These are phyloP conservation scores for Sturnus vulgaris DNA, from an alignment of 2,113 vertebrate species.

Conservation along the genomic window DNA sequence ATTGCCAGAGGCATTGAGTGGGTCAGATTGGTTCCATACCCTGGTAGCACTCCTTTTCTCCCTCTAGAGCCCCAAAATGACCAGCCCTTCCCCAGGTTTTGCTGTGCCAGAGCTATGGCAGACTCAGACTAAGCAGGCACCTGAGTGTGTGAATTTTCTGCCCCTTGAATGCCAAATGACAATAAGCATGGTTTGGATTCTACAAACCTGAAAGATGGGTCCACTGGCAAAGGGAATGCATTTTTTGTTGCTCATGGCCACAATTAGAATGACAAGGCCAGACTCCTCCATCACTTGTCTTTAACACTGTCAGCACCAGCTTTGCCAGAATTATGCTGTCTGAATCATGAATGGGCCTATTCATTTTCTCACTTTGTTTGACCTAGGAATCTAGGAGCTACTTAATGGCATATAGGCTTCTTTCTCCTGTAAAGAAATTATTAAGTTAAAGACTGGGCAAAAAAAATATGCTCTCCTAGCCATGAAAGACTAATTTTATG, in stretches of 20 bases:
- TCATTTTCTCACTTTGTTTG: slow-evolving; percentile 64
- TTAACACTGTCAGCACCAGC: slow-evolving; percentile 67
- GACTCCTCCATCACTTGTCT: slow-evolving; percentile 63
- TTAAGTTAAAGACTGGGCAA: background rate
- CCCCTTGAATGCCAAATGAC: background rate
- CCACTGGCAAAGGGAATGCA: slow-evolving; percentile 3
- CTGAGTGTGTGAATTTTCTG: background rate
- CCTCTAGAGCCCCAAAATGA: background rate
- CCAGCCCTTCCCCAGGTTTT: background rate
- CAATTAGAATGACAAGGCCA: slow-evolving; percentile 71
- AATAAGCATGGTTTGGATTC: background rate
- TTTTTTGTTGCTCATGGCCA: slow-evolving; percentile 64
- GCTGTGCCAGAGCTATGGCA: background rate
- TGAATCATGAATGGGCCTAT: slow-evolving; percentile 68
- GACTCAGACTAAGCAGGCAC: background rate
- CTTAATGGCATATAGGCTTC: slow-evolving; percentile 8
- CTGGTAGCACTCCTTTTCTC: background rate
- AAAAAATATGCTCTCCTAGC: background rate
- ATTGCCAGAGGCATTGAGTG: background rate
- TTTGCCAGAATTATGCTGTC: slow-evolving; percentile 69
- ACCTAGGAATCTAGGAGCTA: slow-evolving; percentile 9
- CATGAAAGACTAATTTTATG: slow-evolving; percentile 47
- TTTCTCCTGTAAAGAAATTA: slow-evolving; percentile 49
- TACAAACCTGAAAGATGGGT: slow-evolving; percentile 19
- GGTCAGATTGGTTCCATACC: background rate